Evolutionary conservation across 2,888 invertebrate species (phyloP).

Genomic region (Synanthedon tipuliformis): DNA sequence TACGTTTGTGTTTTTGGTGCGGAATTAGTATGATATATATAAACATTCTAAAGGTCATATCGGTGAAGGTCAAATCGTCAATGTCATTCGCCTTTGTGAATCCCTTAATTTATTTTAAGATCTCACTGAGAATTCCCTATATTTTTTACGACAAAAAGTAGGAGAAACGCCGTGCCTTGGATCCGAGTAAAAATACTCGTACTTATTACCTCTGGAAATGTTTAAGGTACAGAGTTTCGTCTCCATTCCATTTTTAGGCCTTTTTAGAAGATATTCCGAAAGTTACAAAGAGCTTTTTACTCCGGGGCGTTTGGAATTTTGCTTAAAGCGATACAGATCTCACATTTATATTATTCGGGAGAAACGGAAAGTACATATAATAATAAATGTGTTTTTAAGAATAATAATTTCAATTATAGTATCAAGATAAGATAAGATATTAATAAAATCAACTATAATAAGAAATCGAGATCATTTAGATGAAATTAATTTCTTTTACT

Average conservation of each 20-base stretch:
- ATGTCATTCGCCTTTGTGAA: too few relatives aligned
- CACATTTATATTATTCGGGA: background rate
- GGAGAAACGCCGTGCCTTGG: slow-evolving; percentile 10
- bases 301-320: background rate
- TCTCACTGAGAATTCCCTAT: too few relatives aligned
- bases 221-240: slow-evolving; percentile 23
- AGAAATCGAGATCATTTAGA: too few relatives aligned
- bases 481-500: too few relatives aligned
- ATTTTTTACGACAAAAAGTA: slow-evolving; percentile 13
- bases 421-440: too few relatives aligned
- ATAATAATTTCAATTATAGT: background rate
- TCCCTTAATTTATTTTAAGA: too few relatives aligned
- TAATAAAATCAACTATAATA: too few relatives aligned
- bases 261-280: slow-evolving; percentile 13
- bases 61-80: too few relatives aligned
- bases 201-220: slow-evolving; percentile 30
- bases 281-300: slow-evolving; percentile 2
- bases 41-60: too few relatives aligned
- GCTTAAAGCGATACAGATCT: background rate
- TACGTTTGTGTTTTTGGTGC: too few relatives aligned
- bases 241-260: slow-evolving; percentile 27
- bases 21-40: too few relatives aligned
- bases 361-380: background rate
- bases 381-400: background rate
- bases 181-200: slow-evolving; percentile 28